These are phyloP conservation scores for Psammodynastes pulverulentus DNA, from an alignment of 2,113 vertebrate genomes.

Conservation along the genomic window DNA sequence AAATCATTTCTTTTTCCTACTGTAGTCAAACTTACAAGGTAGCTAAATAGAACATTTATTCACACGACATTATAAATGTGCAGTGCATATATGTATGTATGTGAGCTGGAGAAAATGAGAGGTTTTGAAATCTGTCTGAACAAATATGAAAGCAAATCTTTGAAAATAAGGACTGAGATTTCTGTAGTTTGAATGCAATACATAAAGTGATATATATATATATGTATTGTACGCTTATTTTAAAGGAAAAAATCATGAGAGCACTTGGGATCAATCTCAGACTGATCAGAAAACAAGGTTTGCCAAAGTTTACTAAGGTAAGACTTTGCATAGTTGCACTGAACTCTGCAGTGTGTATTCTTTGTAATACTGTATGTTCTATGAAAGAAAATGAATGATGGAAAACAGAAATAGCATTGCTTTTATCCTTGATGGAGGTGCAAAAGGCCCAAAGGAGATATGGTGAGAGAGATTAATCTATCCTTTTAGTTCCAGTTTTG, in stretches of 20 bases:
- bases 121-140: background rate
- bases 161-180: background rate
- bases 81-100: background rate
- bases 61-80: background rate
- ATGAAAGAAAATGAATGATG: background rate
- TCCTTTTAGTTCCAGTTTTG: background rate
- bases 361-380: background rate
- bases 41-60: background rate
- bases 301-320: slow-evolving; percentile 28
- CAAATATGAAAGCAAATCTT: no score
- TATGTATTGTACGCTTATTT: slow-evolving; percentile 3
- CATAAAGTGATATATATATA: background rate
- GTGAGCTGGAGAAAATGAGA: background rate
- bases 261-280: slow-evolving; percentile 33
- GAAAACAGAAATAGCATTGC: background rate
- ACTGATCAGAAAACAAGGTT: slow-evolving; percentile 36
- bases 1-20: background rate
- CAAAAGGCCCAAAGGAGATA: background rate
- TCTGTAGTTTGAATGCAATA: background rate
- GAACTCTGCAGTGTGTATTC: background rate
- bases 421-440: background rate
- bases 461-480: background rate
- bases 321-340: background rate
- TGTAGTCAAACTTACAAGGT: background rate
- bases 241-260: slow-evolving; percentile 49